Conservation (phyloP, 2,113 vertebrate species). For the Cettia cetti region DNA sequence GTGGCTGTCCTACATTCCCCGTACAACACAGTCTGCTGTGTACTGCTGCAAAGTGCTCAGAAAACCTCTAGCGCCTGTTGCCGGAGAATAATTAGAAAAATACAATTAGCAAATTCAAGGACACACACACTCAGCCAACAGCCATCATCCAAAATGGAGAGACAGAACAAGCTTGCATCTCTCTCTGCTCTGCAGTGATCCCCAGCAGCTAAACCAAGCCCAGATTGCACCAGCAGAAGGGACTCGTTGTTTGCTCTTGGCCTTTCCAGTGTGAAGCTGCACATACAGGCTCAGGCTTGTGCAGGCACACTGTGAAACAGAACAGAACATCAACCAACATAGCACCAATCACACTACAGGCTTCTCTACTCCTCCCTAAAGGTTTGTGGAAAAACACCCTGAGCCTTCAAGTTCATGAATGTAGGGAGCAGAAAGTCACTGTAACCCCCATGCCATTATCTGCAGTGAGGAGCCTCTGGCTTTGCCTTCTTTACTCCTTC, state of each 20-base stretch:
- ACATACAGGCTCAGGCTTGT: background rate
- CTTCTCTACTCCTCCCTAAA: background rate
- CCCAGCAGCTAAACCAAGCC: background rate
- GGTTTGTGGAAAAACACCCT: background rate
- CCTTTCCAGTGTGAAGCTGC: background rate
- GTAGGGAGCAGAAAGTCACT: background rate
- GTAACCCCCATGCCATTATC: background rate
- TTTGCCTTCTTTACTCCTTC: background rate
- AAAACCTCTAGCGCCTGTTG: background rate
- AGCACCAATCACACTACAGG: background rate
- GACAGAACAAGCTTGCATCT: background rate
- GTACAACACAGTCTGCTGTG: background rate
- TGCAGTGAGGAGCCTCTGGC: background rate
- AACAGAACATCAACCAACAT: background rate
- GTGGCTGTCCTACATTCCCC: background rate
- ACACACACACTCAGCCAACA: background rate
- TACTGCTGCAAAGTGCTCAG: background rate
- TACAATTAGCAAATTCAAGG: background rate
- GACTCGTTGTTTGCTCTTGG: accelerated
- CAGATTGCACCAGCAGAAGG: background rate
- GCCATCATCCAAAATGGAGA: background rate
- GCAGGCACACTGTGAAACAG: background rate
- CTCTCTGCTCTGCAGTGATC: background rate
- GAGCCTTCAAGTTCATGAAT: background rate
- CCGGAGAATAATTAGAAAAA: background rate